Conservation (phyloP, 2,888 invertebrate genomes). For the Carcina quercana region DNA sequence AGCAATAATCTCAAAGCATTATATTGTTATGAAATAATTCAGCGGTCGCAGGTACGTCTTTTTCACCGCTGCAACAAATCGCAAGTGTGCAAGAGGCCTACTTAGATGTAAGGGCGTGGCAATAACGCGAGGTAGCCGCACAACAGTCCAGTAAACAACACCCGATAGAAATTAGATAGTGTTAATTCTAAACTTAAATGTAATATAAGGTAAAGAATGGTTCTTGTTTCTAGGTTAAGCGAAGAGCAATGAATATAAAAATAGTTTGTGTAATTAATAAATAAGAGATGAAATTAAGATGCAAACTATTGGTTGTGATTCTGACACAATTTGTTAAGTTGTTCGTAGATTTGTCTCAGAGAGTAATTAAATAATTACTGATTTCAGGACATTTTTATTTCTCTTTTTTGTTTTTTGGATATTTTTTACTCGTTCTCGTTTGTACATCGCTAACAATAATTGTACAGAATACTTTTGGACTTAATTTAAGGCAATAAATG, state of each 20-base stretch:
- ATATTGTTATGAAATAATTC: too few species aligned
- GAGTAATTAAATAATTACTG: conserved; percentile 50
- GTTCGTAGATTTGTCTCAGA: conserved; percentile 63
- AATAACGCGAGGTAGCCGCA: conserved; percentile 41
- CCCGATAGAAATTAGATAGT: conserved; percentile 71
- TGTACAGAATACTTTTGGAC: conserved; percentile 75
- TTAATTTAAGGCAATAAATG: conserved; percentile 75
- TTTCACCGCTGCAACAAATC: too few species aligned
- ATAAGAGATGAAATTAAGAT: conserved; percentile 68
- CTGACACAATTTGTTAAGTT: conserved; percentile 73
- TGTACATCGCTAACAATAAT: conserved; percentile 74
- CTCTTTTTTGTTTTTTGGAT: conserved; percentile 50
- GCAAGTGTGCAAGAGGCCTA: conserved; percentile 9
- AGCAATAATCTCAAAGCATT: too few species aligned
- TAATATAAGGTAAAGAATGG: conserved; percentile 69
- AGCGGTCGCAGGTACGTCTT: too few species aligned
- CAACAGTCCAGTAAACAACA: conserved; percentile 63
- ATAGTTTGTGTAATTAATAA: conserved; percentile 72
- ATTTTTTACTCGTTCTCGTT: conserved; percentile 71
- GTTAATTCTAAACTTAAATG: conserved; percentile 71
- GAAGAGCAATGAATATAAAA: conserved; percentile 73
- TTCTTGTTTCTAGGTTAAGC: conserved; percentile 71
- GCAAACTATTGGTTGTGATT: conserved; percentile 75
- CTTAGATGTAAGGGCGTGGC: conserved; percentile 42
- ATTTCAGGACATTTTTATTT: conserved; percentile 55